Conservation (phyloP, 2,797 vertebrate genomes). For the Helostoma temminkii region DNA sequence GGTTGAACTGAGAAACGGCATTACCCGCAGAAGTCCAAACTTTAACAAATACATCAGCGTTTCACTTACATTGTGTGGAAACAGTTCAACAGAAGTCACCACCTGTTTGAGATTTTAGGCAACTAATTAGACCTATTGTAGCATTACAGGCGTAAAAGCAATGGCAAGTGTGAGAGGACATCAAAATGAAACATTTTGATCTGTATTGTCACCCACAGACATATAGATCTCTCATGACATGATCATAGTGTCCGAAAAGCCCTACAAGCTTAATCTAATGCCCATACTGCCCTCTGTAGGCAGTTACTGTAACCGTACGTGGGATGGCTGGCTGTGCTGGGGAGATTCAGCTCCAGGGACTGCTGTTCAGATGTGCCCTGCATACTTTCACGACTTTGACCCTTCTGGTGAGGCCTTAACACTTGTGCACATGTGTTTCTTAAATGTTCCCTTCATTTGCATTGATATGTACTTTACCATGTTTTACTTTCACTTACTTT, state of each 20-base stretch:
- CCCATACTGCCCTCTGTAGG: slow-evolving; percentile 69
- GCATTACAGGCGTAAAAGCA: neutral
- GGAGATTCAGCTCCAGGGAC: slow-evolving; percentile 79
- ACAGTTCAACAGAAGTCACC: no score
- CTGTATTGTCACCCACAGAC: neutral
- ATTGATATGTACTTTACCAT: neutral
- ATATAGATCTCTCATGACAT: neutral
- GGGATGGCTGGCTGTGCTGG: slow-evolving; percentile 89
- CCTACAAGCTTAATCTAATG: neutral
- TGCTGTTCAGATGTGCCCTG: slow-evolving; percentile 80
- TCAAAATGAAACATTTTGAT: neutral
- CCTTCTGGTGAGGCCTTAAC: slow-evolving; percentile 72
- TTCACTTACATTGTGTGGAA: no score
- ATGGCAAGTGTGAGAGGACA: no score
- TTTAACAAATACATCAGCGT: no score
- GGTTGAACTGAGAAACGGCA: neutral
- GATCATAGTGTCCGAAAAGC: neutral
- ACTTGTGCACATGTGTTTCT: neutral
- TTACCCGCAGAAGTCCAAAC: neutral
- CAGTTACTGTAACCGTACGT: slow-evolving; percentile 85
- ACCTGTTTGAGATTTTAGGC: neutral
- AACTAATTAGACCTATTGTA: neutral
- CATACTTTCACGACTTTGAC: slow-evolving; percentile 84
- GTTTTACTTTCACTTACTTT: neutral
- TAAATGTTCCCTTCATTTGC: neutral